A percentile compares a stretch with the other conserved stretches of the same genome.
Evolutionary conservation across 2,888 invertebrate species (phyloP).

Genomic region (Euspilapteryx auroguttella): DNA sequence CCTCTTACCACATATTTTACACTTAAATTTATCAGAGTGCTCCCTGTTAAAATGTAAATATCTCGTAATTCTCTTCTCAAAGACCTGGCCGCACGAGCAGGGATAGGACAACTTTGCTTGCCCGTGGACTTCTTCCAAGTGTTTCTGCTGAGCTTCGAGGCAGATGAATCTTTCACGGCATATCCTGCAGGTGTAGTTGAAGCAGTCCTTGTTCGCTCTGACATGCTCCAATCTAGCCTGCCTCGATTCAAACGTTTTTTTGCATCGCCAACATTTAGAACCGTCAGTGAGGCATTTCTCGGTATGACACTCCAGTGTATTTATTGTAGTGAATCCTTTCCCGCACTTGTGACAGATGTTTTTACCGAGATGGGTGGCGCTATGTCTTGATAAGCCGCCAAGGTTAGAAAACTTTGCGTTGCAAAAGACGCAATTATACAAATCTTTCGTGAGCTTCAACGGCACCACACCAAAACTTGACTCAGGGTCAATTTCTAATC

Average conservation of each 20-base stretch:
- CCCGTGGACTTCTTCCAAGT: conserved; percentile 13
- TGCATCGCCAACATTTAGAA: conserved; percentile 14
- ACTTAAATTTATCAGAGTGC: conserved; percentile 8
- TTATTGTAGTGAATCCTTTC: conserved; percentile 1
- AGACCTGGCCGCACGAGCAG: conserved; percentile 15
- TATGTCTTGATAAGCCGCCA: conserved; percentile 1
- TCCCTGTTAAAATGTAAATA: not conserved
- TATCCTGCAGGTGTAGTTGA: conserved; percentile 13
- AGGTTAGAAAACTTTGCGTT: not conserved
- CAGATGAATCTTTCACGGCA: conserved; percentile 15
- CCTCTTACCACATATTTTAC: conserved; percentile 6
- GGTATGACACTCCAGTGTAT: not conserved
- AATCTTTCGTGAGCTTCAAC: not conserved
- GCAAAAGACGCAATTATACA: conserved; percentile 2
- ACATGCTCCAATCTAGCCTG: conserved; percentile 13
- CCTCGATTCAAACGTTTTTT: conserved; percentile 11
- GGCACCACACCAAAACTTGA: conserved; percentile 1
- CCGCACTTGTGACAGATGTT: conserved; percentile 3
- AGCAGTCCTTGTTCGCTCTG: conserved; percentile 12
- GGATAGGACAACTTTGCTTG: conserved; percentile 9
- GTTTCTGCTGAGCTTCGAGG: conserved; percentile 11
- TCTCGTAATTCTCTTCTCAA: conserved; percentile 10
- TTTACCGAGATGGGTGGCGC: conserved; percentile 1
- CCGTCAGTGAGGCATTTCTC: conserved; percentile 9
- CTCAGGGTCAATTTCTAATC: not conserved